Percentiles rank a stretch among this genome's conserved stretches.
Conservation (phyloP, 2,797 vertebrate species). For the Coregonus sp. region DNA sequence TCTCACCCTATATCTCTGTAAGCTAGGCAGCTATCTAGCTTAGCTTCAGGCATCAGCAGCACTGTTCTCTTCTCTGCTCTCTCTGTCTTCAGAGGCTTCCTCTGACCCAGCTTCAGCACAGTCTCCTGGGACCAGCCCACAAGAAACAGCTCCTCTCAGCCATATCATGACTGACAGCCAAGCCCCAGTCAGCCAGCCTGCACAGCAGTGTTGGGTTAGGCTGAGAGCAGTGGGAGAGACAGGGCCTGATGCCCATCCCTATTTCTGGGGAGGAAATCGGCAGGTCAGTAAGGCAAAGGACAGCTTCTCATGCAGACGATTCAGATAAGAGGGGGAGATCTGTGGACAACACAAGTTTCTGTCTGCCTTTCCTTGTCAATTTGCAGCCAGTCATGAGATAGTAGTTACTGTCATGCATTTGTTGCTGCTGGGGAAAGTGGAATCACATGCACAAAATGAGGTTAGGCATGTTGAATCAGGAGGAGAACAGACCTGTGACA, state of each 20-base stretch:
- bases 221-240: not conserved
- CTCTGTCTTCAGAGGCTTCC: not conserved
- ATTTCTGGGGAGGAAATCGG: not conserved
- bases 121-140: not conserved
- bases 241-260: not conserved
- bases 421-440: slow-evolving; percentile 24
- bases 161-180: slow-evolving; percentile 17
- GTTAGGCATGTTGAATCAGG: slow-evolving; percentile 24
- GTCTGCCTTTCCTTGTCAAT: slow-evolving; percentile 9
- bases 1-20: not conserved
- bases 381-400: slow-evolving; percentile 29
- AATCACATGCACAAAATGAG: slow-evolving; percentile 46
- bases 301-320: slow-evolving; percentile 7
- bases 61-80: not conserved
- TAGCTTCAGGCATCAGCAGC: not conserved
- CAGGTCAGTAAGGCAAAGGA: slow-evolving; percentile 2
- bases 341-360: not conserved
- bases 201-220: slow-evolving; percentile 12
- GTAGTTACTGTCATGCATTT: slow-evolving; percentile 10
- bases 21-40: not conserved
- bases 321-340: not conserved
- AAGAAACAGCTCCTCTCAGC: slow-evolving; percentile 15
- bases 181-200: not conserved
- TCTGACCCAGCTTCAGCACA: slow-evolving; percentile 7
- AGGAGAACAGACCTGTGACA: slow-evolving; percentile 6